phyloP scores from a whole-genome alignment of 2,797 vertebrate species.

The Pseudomugil gertrudae region DNA sequence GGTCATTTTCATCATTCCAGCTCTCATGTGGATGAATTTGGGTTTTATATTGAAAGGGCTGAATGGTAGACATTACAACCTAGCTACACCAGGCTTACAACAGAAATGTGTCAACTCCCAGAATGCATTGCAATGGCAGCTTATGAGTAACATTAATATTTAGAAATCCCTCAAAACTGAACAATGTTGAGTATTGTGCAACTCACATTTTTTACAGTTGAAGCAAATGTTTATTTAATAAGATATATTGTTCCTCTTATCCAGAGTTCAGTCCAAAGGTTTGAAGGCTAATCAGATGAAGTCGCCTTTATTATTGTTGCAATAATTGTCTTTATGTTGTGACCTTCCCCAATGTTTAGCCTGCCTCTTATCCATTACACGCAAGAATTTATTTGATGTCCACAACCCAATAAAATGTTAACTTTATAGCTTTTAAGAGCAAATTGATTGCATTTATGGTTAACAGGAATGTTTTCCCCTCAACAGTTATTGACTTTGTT shows the following conservation, averaged over 20 bases:
- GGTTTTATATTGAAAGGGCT: too few species aligned
- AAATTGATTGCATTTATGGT: not conserved
- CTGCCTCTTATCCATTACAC: not conserved
- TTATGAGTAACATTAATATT: too few species aligned
- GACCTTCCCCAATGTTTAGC: not conserved
- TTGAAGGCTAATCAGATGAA: not conserved
- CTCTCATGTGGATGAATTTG: too few species aligned
- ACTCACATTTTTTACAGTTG: too few species aligned
- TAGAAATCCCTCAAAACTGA: not conserved
- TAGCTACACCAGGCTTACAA: too few species aligned
- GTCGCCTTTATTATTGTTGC: not conserved
- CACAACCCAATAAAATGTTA: not conserved
- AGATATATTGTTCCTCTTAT: too few species aligned
- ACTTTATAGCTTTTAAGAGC: not conserved
- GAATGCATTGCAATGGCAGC: too few species aligned
- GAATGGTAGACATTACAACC: too few species aligned
- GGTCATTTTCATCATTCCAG: too few species aligned
- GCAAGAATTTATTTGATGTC: not conserved
- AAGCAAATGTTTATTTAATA: too few species aligned
- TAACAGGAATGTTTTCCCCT: not conserved
- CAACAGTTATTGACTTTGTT: not conserved
- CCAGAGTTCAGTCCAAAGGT: not conserved
- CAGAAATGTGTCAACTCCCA: too few species aligned
- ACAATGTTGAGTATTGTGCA: too few species aligned
- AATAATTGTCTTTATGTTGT: constrained; percentile 6